Evolutionary conservation across 2,113 vertebrate species (phyloP).

Genomic region (Suncus etruscus): DNA sequence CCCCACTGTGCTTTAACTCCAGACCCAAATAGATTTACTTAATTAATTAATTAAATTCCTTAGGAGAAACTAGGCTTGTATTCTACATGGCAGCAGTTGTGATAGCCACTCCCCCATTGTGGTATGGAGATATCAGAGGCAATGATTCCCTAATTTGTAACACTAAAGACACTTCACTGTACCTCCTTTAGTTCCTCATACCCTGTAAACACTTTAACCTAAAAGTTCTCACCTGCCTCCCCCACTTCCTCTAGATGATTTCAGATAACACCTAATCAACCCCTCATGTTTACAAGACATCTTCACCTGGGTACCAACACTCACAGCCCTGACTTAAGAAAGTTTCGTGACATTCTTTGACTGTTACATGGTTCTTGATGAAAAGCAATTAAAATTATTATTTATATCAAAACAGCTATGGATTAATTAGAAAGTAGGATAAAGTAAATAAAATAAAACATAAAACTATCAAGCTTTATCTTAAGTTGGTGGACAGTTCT

Average conservation of each 20-base stretch:
- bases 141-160: background rate
- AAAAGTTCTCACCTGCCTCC: background rate
- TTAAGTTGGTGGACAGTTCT: too few species aligned
- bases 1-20: too few species aligned
- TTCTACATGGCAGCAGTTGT: background rate
- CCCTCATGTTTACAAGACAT: too few species aligned
- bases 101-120: background rate
- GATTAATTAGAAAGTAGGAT: background rate
- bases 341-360: background rate
- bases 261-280: background rate
- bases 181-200: background rate
- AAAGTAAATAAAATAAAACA: slow-evolving; percentile 11
- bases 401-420: background rate
- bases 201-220: background rate
- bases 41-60: too few species aligned
- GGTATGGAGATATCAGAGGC: rapidly evolving
- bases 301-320: too few species aligned
- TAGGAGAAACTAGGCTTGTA: background rate
- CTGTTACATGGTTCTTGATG: background rate
- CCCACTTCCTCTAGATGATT: background rate
- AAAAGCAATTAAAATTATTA: background rate
- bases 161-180: background rate
- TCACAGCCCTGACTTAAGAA: background rate
- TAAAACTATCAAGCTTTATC: background rate
- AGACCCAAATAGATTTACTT: too few species aligned